phyloP scores from a whole-genome alignment of 2,888 invertebrate genomes.

The Polydrusus tereticollis region DNA sequence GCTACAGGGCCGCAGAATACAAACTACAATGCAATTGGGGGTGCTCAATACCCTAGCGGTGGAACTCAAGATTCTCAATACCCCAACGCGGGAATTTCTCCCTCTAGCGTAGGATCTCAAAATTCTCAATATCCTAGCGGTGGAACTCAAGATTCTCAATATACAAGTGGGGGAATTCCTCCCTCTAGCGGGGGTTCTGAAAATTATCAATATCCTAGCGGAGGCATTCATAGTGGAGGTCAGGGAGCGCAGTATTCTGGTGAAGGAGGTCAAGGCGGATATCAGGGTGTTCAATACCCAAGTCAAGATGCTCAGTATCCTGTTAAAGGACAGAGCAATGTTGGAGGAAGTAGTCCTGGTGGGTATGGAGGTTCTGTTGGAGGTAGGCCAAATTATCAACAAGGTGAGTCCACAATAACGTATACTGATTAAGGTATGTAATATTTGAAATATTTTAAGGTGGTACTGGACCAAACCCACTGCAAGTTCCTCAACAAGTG shows the following conservation, averaged over 20 bases:
- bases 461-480: conserved; percentile 40
- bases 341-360: background rate
- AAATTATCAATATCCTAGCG: conserved; percentile 3
- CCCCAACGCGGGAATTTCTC: background rate
- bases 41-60: background rate
- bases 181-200: background rate
- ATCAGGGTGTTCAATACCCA: background rate
- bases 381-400: background rate
- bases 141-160: background rate
- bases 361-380: background rate
- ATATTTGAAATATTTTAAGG: background rate
- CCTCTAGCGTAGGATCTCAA: background rate
- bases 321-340: background rate
- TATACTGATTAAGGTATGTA: background rate
- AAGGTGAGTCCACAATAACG: background rate
- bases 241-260: background rate
- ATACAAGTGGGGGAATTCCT: background rate
- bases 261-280: background rate
- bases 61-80: background rate
- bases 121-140: conserved; percentile 5
- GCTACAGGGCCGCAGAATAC: conserved; percentile 27
- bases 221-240: background rate
- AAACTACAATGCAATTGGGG: conserved; percentile 23
- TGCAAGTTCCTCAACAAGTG: conserved; percentile 31
- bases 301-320: background rate